phyloP scores from a whole-genome alignment of 1,140 invertebrate genomes.

The Neodiprion lecontei region DNA sequence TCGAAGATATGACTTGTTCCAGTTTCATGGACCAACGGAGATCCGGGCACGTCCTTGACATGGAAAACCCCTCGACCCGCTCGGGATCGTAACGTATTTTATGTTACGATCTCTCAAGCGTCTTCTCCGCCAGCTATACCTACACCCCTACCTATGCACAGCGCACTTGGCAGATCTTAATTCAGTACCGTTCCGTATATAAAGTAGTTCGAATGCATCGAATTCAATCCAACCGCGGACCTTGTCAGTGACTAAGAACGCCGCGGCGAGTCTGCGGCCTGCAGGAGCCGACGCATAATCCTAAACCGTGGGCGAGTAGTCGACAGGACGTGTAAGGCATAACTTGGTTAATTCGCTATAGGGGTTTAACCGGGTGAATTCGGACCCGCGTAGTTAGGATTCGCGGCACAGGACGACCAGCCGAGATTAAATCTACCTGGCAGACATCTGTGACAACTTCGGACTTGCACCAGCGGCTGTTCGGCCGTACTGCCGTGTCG shows the following conservation, averaged over 20 bases:
- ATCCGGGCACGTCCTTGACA: background rate
- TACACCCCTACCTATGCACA: no score
- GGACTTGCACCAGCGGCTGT: background rate
- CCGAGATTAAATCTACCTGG: conserved; percentile 7
- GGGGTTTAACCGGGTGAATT: conserved; percentile 3
- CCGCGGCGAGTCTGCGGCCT: no score
- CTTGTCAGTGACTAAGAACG: no score
- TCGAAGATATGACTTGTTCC: background rate
- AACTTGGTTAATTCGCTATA: conserved; percentile 3
- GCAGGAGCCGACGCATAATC: background rate
- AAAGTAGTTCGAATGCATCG: background rate
- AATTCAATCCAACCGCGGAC: background rate
- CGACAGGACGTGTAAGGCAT: conserved; percentile 4
- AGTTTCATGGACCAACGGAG: background rate
- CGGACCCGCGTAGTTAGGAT: background rate
- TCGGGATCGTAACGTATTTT: no score
- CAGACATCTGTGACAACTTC: background rate
- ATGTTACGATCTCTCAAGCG: no score
- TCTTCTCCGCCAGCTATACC: no score
- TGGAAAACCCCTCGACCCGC: background rate
- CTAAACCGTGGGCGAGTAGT: background rate
- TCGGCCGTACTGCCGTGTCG: no score
- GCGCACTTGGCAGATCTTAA: background rate
- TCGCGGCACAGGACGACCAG: background rate
- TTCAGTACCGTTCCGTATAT: background rate